Percentiles rank a stretch among this genome's conserved stretches.
These are phyloP conservation scores for Piprites chloris DNA, from an alignment of 2,113 vertebrate species.

Conservation along the genomic window DNA sequence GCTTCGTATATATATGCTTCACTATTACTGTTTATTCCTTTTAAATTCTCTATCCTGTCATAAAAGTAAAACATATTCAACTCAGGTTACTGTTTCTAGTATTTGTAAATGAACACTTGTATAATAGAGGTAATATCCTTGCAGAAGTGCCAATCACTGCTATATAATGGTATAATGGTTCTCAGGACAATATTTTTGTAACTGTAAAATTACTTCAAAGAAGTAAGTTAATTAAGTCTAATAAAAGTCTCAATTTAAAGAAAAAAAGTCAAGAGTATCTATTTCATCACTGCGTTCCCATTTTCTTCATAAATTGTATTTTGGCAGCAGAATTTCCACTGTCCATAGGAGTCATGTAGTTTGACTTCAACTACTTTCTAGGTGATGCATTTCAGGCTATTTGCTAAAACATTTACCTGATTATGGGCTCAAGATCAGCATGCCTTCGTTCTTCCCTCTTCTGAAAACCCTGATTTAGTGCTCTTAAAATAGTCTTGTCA, in stretches of 20 bases:
- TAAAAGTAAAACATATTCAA: background rate
- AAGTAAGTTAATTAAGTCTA: background rate
- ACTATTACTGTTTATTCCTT: background rate
- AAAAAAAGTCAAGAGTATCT: background rate
- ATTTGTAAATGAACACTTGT: background rate
- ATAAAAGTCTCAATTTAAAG: background rate
- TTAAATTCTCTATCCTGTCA: background rate
- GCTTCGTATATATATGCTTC: background rate
- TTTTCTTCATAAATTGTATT: background rate
- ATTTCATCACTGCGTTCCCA: background rate
- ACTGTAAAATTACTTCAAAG: background rate
- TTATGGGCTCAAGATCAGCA: conserved; percentile 82
- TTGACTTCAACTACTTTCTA: background rate
- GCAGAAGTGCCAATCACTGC: background rate
- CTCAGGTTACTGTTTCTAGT: background rate
- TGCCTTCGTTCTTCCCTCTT: conserved; percentile 80
- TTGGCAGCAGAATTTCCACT: background rate
- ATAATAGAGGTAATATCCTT: background rate
- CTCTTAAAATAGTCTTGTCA: conserved; percentile 87
- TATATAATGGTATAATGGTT: background rate
- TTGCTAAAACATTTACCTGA: conserved; percentile 76
- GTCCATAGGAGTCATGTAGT: background rate
- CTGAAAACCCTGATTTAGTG: conserved; percentile 85
- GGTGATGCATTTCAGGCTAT: background rate
- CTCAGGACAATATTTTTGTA: background rate